Base-by-base conservation (phyloP, 2,113 vertebrate species). In the Macrotis lagotis region DNA sequence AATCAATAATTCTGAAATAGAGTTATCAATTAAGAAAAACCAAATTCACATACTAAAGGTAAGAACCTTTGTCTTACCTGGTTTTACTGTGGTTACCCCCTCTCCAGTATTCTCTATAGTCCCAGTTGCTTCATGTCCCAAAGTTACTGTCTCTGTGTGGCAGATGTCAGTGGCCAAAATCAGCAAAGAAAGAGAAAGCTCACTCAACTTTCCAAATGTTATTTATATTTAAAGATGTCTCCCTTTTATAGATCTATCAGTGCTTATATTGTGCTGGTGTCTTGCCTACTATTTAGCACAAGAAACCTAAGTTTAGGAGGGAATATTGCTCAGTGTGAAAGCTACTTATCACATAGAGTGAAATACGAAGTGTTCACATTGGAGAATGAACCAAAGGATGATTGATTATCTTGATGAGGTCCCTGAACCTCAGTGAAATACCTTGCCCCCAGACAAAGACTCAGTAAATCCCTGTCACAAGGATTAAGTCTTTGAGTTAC, bases 81-180 rank as follows among this genome's bases (percentile, higher is more conserved):
- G 98, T 97, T 99, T 99, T 92, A 99, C 98, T 94, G 98, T 99
- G 53, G 99, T 99, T 95, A 99, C 99, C 90, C 99, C 99, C 96
- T 99, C 99, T 0, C 99, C 99, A 51, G 99, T 98, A 92, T 98
- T 99, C 91, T 99, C 99, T 11, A 99, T 98, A 96, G 99, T 97
- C 31, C 99, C 99, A 49, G 98, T 98, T 97, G 98, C 99, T 98
- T 99, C 99, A 0, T 99, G 99, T 74, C 99, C 99, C 97, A 99
- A 55, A 92, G 99, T 99, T 31, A 99, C 99, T 88, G 99, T 3
- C 47, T 91, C 90, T 91, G 90, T 44, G 3, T 7, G 22, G 50
- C 90, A 91, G 50, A 91, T 31, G 24, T 51, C 90, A 47, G 90
- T 47, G 25, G 90, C 90, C n/a, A 91, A 11, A 37, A 91, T 91